These are phyloP conservation scores for Ostrea edulis DNA, from an alignment of 1,140 invertebrate genomes.

Conservation along the genomic window DNA sequence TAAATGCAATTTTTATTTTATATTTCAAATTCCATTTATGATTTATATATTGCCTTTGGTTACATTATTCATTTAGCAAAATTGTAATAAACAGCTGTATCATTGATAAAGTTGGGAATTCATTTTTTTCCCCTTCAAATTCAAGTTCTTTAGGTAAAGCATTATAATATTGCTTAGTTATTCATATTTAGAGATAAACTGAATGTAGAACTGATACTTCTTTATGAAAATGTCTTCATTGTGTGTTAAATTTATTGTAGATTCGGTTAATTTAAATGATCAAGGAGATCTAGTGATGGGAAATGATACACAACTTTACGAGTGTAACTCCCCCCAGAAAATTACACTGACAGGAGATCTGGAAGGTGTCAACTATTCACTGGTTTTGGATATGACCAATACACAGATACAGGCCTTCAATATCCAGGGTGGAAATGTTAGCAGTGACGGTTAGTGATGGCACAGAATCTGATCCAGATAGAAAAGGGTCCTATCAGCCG, in stretches of 20 bases:
- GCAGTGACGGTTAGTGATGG: neutral
- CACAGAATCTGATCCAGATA: too few species aligned
- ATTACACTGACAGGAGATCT: neutral
- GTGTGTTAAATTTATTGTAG: neutral
- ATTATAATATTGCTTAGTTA: too few species aligned
- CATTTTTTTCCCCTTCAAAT: too few species aligned
- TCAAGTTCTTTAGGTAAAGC: too few species aligned
- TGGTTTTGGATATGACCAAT: neutral
- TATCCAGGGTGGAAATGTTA: neutral
- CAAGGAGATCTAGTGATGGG: neutral
- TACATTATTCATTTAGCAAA: too few species aligned
- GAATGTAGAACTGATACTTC: too few species aligned
- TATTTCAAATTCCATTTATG: neutral
- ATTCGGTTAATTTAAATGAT: neutral
- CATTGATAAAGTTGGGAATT: too few species aligned
- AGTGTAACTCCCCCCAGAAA: neutral
- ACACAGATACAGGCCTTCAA: constrained; percentile 24
- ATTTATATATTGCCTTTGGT: neutral
- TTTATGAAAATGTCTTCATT: too few species aligned
- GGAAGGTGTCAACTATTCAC: neutral
- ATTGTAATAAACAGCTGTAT: too few species aligned
- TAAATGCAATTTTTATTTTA: neutral
- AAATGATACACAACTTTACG: neutral
- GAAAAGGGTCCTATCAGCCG: too few species aligned
- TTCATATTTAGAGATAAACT: too few species aligned